A percentile compares a stretch with the other conserved stretches of the same genome.
Conservation (phyloP, 2,113 vertebrate genomes). For the Progne subis region DNA sequence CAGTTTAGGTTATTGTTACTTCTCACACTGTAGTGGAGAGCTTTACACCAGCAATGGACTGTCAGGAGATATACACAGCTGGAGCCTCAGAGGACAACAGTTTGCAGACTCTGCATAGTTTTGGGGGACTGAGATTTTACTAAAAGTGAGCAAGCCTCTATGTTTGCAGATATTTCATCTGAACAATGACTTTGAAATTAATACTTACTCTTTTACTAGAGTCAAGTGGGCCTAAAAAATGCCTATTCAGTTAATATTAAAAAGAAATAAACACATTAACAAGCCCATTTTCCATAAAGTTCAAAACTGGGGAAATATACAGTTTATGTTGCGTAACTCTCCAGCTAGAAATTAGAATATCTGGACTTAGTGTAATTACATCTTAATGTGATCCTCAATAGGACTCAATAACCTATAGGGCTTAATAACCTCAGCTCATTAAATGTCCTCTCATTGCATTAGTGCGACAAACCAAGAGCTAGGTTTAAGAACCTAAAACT, state of each 20-base stretch:
- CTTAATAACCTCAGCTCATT: conserved; percentile 54
- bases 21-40: background rate
- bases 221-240: conserved; percentile 40
- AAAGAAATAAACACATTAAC: conserved; percentile 59
- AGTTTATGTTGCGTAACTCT: background rate
- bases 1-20: background rate
- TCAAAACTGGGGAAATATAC: background rate
- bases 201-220: conserved; percentile 54
- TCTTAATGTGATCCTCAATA: conserved; percentile 25
- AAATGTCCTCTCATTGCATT: conserved; percentile 21
- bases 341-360: conserved; percentile 41
- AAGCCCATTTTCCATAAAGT: conserved; percentile 24
- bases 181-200: conserved; percentile 31
- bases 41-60: background rate
- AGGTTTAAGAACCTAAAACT: conserved; percentile 20
- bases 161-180: conserved; percentile 48
- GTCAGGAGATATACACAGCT: background rate
- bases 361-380: conserved; percentile 25
- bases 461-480: background rate
- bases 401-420: conserved; percentile 10
- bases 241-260: conserved; percentile 56
- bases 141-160: conserved; percentile 31
- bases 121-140: conserved; percentile 40
- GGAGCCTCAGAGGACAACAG: background rate
- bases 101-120: conserved; percentile 10